Evolutionary conservation across 1,140 invertebrate genomes (phyloP), one percentile per base, ranked within the genome.

Genomic region (Melitaea cinxia): DNA sequence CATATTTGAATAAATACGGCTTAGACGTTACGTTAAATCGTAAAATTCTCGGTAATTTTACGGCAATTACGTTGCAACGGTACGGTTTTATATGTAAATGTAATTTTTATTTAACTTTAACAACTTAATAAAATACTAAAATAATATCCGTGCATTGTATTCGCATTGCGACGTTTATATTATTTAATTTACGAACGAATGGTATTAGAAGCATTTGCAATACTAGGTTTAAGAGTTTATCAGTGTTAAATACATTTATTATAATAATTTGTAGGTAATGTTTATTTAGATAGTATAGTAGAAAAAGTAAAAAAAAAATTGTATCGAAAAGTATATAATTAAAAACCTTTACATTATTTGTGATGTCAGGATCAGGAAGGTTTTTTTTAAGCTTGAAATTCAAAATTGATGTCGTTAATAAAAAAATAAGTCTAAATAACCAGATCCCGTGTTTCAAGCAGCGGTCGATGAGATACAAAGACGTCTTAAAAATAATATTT

Each of bases 1-100:
- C 63, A 65, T 70, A 65, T 68, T 61, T 58, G 70, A 64, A 73
- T 55, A 59, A 63, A 65, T 49, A 65, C 39, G 24, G 26, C 39
- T 42, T 23, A 59, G 53, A 68, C 55, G 65, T 58, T 61, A 17
- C 15, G 28, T n/a, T 14, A 2, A 0, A 39, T 39, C 26, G 21
- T 15, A 39, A 57, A 28, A 57, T 17, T 39, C 21, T 35, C 15
- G 28, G 28, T 55, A 55, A 24, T 24, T 39, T 39, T 55, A 37
- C 14, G 30, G 39, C 23, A 37, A 23, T 39, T 55, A 55, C 53
- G 53, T 55, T 37, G 6, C 39, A 55, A 55, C 39, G 10, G 53
- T 33, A 12, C 28, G 33, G n/a, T 55, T 55, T 14, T n/a, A 37
- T 37, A 55, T 55, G 33, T 19, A 55, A 55, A 55, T 55, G 24